Conservation (phyloP, 2,113 vertebrate genomes). For the Poecile atricapillus region DNA sequence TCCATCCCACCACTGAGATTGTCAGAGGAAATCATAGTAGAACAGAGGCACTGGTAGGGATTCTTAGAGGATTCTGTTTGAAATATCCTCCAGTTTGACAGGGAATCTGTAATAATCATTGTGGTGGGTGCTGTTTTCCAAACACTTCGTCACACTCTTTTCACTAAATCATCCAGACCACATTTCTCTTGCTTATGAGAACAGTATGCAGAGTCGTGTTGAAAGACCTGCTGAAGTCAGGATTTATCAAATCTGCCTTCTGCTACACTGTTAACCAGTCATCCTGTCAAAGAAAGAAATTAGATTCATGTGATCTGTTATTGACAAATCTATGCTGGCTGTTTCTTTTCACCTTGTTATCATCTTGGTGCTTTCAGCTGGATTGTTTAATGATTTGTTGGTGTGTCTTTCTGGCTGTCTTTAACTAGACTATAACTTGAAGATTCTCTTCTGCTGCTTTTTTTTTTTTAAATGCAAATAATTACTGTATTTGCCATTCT, state of each 20-base stretch:
- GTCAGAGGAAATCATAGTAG: not conserved
- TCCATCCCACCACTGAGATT: not conserved
- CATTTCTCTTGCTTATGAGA: conserved; percentile 6
- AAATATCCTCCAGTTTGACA: not conserved
- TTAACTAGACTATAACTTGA: not conserved
- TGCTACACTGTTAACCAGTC: not conserved
- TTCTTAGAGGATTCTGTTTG: not conserved
- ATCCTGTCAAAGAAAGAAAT: conserved; percentile 33
- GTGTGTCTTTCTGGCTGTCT: not conserved
- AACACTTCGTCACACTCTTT: not conserved
- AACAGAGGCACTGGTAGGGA: not conserved
- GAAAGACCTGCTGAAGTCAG: not conserved
- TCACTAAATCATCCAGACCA: not conserved
- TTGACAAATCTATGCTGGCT: not conserved
- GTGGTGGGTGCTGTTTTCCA: not conserved
- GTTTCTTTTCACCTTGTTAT: conserved; percentile 29
- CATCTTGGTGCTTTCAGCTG: not conserved
- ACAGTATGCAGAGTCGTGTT: not conserved
- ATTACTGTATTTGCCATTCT: not conserved
- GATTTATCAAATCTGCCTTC: conserved; percentile 30
- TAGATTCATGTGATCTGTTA: conserved; percentile 25
- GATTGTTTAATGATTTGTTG: conserved; percentile 16
- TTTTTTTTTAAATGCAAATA: no score
- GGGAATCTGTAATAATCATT: not conserved
- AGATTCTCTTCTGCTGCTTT: not conserved